phyloP scores from a whole-genome alignment of 2,113 vertebrate species.

The Pseudopodoces humilis region DNA sequence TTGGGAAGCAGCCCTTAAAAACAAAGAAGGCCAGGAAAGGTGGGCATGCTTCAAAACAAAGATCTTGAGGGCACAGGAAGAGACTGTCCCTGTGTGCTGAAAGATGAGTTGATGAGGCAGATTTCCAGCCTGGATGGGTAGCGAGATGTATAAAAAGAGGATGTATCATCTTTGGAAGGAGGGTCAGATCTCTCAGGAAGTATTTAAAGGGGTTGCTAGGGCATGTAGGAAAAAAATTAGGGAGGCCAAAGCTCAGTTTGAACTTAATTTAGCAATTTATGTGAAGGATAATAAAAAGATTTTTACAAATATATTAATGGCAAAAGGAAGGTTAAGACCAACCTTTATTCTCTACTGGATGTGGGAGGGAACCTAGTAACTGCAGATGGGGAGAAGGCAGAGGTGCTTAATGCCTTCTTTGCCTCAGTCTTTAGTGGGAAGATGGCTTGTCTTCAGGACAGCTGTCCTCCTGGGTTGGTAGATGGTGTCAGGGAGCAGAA shows the following conservation, averaged over 20 bases:
- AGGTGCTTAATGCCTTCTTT: not conserved
- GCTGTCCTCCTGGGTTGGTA: not conserved
- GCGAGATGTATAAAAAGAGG: not conserved
- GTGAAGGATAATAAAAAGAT: not conserved
- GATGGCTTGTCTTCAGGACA: not conserved
- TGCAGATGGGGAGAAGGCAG: not conserved
- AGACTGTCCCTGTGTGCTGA: no score
- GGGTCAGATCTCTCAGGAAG: not conserved
- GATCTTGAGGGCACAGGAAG: not conserved
- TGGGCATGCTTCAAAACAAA: not conserved
- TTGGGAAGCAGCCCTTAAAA: not conserved
- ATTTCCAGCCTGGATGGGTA: not conserved
- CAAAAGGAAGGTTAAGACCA: not conserved
- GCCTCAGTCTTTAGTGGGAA: not conserved
- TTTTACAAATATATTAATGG: not conserved
- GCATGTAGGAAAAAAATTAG: not conserved
- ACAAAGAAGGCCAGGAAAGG: not conserved
- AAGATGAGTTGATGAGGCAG: fast-evolving
- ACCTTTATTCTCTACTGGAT: not conserved
- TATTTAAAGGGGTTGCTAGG: not conserved
- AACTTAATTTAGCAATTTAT: not conserved
- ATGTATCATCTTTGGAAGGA: not conserved
- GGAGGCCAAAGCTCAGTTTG: not conserved
- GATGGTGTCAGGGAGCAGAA: not conserved
- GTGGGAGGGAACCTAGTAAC: not conserved